Evolutionary conservation across 1,140 invertebrate species (phyloP), one percentile per base, ranked within the genome.

Genomic region (Leptopilina boulardi): DNA sequence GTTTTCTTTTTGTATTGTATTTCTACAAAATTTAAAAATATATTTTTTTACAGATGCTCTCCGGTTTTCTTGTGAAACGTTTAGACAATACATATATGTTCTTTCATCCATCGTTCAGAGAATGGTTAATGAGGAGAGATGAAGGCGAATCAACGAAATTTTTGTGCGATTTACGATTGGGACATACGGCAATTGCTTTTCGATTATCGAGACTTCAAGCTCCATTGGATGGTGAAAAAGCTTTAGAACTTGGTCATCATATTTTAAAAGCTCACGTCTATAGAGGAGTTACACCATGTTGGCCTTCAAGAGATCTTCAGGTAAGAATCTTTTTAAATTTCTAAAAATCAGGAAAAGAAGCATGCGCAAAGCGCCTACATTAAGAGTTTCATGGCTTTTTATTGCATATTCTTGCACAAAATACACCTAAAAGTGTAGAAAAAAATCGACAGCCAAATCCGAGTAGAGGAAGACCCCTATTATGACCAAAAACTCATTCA

Each of bases 221-320:
- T 1, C 97, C 97, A 0, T 91, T 99, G 26, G 94, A 96, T 84
- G 92, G 96, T 0, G 97, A 98, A 82, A 96, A 96, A 82, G 95
- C 97, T 0, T 92, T 99, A 77, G 98, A 99, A 90, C 91, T 99
- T 19, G 98, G 97, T 3, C 98, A 99, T 91, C 98, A 99, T 89
- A 96, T 99, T 73, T 90, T 99, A 0, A 99, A 99, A 91, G 98
- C 98, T 6, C 97, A 99, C 87, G 95, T 99, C 81, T 99, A 99
- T 89, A 93, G 95, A 82, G 89, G 89, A 11, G 87, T 87, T 8
- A 87, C 88, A 8, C 87, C 89, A 0, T 85, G 80, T 21, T 91
- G 88, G 85, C 90, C 89, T 6, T 90, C 90, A 0, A 88, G 90
- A 23, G 90, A 91, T 80, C 80, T 91, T 38, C 90, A 89, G 83